Base-by-base conservation (phyloP, 2,797 vertebrate species). In the Streptopelia turtur region DNA sequence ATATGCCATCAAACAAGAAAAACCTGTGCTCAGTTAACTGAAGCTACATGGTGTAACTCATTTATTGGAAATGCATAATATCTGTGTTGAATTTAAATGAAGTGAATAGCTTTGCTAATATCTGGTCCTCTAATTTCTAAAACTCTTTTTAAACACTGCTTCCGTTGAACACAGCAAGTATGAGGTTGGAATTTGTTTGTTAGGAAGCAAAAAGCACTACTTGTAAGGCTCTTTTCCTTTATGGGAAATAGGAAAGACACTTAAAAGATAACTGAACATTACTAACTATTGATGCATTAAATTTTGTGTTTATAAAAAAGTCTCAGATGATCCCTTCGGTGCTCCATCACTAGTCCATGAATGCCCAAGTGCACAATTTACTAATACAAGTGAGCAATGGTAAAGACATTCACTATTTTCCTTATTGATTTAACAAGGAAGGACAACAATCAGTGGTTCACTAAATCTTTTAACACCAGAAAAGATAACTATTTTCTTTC, bases 391-490 rank as follows among this genome's bases (percentile, higher is more conserved):
- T 41, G 53, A 72, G 45, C 35, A 85, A 65, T 81, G 23, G 47
- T 92, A 59, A 96, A 91, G 37, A 45, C 28, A 60, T 79, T 90
- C 57, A 57, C 22, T 83, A 72, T 71, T 97, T 96, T 94, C 39
- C 47, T 85, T 91, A 90, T 76, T 96, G 96, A 95, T 91, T 88
- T 95, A 95, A 96, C 74, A 90, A 94, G 85, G 75, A 95, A 57
- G 90, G 93, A 96, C 76, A 74, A 90, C 95, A 96, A 96, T 96
- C 85, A 93, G 82, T 18, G 11, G 63, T 89, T 97, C 53, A 56
- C 88, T 93, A 93, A 89, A 90, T 77, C 68, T 95, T 96, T 92
- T 88, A 91, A 79, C 30, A 60, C 61, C n/a, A 85, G 81, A 66
- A 80, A 94, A 94, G 80, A 68, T 70, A 47, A 17, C 31, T 31